A percentile compares a stretch with the other conserved stretches of the same genome.
phyloP scores from a whole-genome alignment of 2,113 vertebrate species.

The Festucalex cinctus region DNA sequence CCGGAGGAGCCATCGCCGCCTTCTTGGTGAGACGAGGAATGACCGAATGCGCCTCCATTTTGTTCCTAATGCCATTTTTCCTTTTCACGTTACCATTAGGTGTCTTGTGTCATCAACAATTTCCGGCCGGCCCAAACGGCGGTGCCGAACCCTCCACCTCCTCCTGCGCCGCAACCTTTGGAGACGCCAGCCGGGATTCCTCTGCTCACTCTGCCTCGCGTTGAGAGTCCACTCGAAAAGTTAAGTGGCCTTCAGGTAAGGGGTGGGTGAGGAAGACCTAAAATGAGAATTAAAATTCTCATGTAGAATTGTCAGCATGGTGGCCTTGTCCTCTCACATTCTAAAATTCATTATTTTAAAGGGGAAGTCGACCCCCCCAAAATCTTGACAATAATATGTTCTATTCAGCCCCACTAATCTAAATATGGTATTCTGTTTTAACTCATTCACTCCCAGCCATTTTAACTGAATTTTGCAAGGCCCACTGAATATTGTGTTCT shows the following conservation, averaged over 20 bases:
- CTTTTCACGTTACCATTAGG: conserved; percentile 47
- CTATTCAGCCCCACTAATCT: too few species aligned
- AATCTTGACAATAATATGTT: too few species aligned
- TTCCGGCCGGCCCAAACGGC: conserved; percentile 63
- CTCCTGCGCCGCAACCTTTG: conserved; percentile 32
- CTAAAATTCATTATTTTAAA: too few species aligned
- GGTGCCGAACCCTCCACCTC: conserved; percentile 12
- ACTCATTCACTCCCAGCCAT: too few species aligned
- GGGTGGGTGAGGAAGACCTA: conserved; percentile 41
- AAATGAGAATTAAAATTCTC: background rate
- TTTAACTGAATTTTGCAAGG: too few species aligned
- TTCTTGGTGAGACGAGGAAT: conserved; percentile 77
- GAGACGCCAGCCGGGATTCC: conserved; percentile 71
- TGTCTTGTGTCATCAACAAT: conserved; percentile 77
- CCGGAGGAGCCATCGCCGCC: conserved; percentile 81
- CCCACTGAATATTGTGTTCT: too few species aligned
- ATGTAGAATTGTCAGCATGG: background rate
- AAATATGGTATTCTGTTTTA: too few species aligned
- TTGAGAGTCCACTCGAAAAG: conserved; percentile 88
- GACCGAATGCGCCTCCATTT: background rate
- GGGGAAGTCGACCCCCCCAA: too few species aligned
- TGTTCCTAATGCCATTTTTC: background rate
- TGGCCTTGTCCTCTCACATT: background rate
- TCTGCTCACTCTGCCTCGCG: conserved; percentile 71
- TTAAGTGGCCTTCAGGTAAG: conserved; percentile 91